Evolutionary conservation across 2,113 vertebrate species (phyloP).

Genomic region (Gymnarchus niloticus): DNA sequence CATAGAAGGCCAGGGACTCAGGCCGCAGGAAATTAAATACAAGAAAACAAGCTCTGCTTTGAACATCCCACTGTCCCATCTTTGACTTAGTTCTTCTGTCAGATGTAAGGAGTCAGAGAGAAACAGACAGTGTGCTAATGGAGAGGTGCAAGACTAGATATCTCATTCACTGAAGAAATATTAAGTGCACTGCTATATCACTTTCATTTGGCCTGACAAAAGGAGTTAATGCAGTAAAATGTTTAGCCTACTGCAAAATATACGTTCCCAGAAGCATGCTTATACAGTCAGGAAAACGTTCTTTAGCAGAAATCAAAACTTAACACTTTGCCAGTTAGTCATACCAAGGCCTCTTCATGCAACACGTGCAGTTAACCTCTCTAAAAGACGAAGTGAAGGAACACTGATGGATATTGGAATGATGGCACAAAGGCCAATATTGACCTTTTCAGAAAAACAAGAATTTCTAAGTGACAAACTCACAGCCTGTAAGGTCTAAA

Average conservation of each 20-base stretch:
- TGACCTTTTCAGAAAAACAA: slow-evolving; percentile 33
- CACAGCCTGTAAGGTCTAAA: slow-evolving; percentile 25
- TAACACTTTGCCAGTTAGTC: not conserved
- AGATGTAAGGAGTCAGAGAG: slow-evolving; percentile 37
- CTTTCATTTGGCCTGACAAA: not conserved
- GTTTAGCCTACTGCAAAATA: not conserved
- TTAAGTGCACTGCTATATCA: not conserved
- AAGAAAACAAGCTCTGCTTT: slow-evolving; percentile 83
- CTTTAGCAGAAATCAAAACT: not conserved
- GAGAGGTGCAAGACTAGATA: not conserved
- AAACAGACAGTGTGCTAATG: not conserved
- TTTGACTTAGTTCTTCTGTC: slow-evolving; percentile 61
- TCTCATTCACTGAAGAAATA: not conserved
- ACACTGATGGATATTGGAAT: not conserved
- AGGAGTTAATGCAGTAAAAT: not conserved
- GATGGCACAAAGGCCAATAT: slow-evolving; percentile 13
- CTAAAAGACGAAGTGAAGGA: not conserved
- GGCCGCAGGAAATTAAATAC: slow-evolving; percentile 96
- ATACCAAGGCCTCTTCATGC: not conserved
- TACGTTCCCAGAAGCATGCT: not conserved
- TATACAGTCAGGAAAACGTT: not conserved
- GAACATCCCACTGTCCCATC: slow-evolving; percentile 70
- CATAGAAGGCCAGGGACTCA: slow-evolving; percentile 73
- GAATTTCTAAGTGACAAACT: slow-evolving; percentile 17
- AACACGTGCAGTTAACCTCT: not conserved